phyloP scores from a whole-genome alignment of 1,140 invertebrate species.

The Pseudomyrmex cubaensis region DNA sequence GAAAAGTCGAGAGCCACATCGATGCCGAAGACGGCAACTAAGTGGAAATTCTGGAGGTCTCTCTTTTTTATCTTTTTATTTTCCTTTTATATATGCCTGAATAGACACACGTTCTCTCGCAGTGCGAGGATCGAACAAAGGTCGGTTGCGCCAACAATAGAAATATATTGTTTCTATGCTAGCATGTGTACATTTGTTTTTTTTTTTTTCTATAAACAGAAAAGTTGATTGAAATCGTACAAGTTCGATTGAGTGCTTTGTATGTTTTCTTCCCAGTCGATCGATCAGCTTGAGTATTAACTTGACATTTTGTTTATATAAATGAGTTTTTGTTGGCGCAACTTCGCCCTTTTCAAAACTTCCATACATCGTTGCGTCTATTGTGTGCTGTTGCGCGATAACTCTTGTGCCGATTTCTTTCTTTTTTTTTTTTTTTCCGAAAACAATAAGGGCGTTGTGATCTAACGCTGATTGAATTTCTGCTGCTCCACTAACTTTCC shows the following conservation, averaged over 20 bases:
- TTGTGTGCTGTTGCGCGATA: conserved; percentile 12
- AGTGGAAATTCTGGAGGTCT: conserved; percentile 78
- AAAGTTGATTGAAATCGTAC: no score
- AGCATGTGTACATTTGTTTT: background rate
- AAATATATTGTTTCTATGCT: background rate
- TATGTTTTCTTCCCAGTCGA: background rate
- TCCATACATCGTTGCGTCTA: background rate
- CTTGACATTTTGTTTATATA: background rate
- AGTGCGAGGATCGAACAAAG: conserved; percentile 2
- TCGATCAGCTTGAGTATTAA: background rate
- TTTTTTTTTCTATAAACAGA: no score
- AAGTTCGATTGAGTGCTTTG: no score
- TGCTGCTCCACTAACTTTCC: conserved; percentile 16
- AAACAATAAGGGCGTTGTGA: conserved; percentile 4
- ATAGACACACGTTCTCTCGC: background rate
- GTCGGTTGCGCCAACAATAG: background rate
- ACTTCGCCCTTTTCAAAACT: background rate
- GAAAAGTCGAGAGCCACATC: conserved; percentile 62
- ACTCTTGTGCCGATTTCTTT: background rate
- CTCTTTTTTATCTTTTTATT: conserved; percentile 66
- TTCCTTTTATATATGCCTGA: background rate
- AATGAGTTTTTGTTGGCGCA: conserved; percentile 10
- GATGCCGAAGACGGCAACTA: conserved; percentile 75
- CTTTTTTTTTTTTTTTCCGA: conserved; percentile 1
- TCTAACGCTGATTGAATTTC: conserved; percentile 12